Conservation (phyloP, 1,140 invertebrate genomes). For the Penaeus japonicus region DNA sequence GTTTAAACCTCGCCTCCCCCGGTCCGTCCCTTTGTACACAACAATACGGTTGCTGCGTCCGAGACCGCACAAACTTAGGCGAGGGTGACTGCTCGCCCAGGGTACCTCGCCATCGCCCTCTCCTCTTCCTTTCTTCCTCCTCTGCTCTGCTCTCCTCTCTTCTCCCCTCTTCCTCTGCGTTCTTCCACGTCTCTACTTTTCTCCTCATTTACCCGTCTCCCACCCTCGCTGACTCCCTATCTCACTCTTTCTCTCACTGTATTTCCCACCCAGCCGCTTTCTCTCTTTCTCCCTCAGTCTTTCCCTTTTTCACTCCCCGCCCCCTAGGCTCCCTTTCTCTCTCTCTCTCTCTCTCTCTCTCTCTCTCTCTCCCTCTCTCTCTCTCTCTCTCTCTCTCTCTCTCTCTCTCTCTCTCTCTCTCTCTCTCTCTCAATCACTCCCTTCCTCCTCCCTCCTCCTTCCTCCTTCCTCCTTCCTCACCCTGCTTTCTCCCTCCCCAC, state of each 20-base stretch:
- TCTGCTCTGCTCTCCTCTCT: neutral
- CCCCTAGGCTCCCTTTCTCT: neutral
- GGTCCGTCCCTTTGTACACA: constrained; percentile 43
- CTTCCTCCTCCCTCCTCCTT: neutral
- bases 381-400: neutral
- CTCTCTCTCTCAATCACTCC: neutral
- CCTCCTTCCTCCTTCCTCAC: neutral
- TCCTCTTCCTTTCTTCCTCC: neutral
- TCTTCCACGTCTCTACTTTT: neutral
- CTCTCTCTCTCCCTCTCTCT: neutral
- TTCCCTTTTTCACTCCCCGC: neutral
- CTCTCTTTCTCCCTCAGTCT: neutral
- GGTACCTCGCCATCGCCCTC: neutral
- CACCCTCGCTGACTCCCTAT: neutral
- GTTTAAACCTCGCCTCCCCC: constrained; percentile 51
- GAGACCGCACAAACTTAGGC: constrained; percentile 22
- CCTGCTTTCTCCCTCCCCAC: neutral
- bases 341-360: neutral
- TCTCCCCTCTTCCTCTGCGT: neutral
- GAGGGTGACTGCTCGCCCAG: constrained; percentile 8
- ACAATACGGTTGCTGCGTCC: constrained; percentile 51
- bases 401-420: too few species aligned
- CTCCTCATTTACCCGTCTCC: neutral
- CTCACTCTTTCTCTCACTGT: neutral
- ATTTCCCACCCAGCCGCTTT: neutral